Conservation (phyloP, 30 jellyfish, hydroid and myxozoan species). For the Catostylus mosaicus region DNA sequence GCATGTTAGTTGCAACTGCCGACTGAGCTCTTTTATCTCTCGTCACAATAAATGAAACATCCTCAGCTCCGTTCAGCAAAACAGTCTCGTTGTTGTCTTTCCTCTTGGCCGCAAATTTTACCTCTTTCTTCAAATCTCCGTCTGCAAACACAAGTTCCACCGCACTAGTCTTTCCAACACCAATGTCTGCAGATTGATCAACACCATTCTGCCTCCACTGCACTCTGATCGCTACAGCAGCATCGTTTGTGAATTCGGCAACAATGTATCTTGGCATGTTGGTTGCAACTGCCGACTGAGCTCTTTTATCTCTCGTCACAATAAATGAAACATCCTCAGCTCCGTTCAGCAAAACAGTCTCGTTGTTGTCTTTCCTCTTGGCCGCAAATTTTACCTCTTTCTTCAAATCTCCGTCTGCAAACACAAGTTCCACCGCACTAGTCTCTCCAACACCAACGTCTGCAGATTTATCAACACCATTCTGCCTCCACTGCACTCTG, state of each 20-base stretch:
- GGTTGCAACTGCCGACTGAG: slow-evolving; percentile 2
- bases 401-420: not conserved
- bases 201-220: slow-evolving; percentile 25
- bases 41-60: slow-evolving; percentile 3
- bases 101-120: slow-evolving; percentile 18
- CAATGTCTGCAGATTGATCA: not conserved
- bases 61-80: slow-evolving; percentile 4
- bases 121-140: slow-evolving; percentile 3
- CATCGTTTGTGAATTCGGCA: slow-evolving; percentile 20
- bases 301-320: not conserved
- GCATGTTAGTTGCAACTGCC: slow-evolving; percentile 4
- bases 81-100: slow-evolving; percentile 5
- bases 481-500: slow-evolving; percentile 12
- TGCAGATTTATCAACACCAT: slow-evolving; percentile 3
- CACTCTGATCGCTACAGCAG: slow-evolving; percentile 20
- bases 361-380: slow-evolving; percentile 9
- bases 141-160: not conserved
- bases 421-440: not conserved
- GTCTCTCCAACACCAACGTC: slow-evolving; percentile 19
- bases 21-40: not conserved
- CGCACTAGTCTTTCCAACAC: not conserved
- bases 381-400: slow-evolving; percentile 31
- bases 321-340: not conserved
- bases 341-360: slow-evolving; percentile 28
- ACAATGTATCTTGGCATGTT: slow-evolving; percentile 17